phyloP scores from a whole-genome alignment of 2,113 vertebrate species.

The Leucopsar rothschildi region DNA sequence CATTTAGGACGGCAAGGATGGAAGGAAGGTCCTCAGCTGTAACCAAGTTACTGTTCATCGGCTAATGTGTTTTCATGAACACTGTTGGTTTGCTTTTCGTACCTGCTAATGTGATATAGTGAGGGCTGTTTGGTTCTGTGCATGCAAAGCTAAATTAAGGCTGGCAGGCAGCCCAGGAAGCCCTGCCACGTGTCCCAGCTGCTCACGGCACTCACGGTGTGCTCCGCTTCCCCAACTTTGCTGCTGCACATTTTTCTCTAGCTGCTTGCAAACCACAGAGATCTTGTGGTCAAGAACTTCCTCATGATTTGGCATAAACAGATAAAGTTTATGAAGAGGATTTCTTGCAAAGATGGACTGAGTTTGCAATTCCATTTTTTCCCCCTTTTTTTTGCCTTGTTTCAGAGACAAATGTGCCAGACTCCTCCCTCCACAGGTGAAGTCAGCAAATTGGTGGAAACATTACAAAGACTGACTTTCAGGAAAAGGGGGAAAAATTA shows the following conservation, averaged over 20 bases:
- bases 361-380: not conserved
- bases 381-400: not conserved
- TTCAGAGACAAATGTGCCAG: not conserved
- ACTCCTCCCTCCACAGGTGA: not conserved
- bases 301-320: not conserved
- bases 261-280: not conserved
- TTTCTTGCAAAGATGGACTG: not conserved
- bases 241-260: not conserved
- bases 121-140: not conserved
- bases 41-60: not conserved
- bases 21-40: not conserved
- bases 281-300: not conserved
- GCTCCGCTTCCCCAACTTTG: not conserved
- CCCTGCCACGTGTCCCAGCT: slow-evolving; percentile 7
- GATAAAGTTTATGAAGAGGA: not conserved
- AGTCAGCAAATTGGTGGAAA: not conserved
- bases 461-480: not conserved
- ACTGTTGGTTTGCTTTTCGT: not conserved
- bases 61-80: not conserved
- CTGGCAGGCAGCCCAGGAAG: slow-evolving; percentile 38
- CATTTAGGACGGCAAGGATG: not conserved
- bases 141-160: not conserved
- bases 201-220: not conserved
- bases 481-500: not conserved
- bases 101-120: slow-evolving; percentile 37